These are phyloP conservation scores for Abrostola triplasia DNA, from an alignment of 2,888 invertebrate species.

Conservation along the genomic window DNA sequence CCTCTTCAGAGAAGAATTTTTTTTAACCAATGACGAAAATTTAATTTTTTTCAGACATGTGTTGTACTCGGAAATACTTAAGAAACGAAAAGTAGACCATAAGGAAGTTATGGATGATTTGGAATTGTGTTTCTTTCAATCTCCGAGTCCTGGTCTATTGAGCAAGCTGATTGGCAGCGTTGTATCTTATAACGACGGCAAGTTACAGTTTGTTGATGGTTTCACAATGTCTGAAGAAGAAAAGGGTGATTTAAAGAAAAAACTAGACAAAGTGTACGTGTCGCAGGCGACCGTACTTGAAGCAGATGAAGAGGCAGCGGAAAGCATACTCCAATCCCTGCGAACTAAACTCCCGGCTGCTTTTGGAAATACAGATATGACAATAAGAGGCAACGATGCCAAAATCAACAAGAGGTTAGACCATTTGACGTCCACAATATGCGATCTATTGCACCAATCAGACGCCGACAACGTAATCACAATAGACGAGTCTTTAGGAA, in stretches of 20 bases:
- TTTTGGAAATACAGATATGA: slow-evolving; percentile 46
- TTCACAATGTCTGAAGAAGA: background rate
- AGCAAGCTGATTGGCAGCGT: slow-evolving; percentile 27
- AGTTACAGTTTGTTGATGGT: slow-evolving; percentile 21
- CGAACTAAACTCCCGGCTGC: slow-evolving; percentile 36
- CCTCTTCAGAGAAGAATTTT: slow-evolving; percentile 30
- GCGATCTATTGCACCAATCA: slow-evolving; percentile 6
- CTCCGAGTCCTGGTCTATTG: slow-evolving; percentile 7
- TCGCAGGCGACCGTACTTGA: slow-evolving; percentile 15
- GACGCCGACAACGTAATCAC: slow-evolving; percentile 4
- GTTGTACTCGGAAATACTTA: slow-evolving; percentile 24
- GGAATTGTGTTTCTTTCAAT: slow-evolving; percentile 10
- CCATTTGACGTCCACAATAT: slow-evolving; percentile 1
- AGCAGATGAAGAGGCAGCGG: slow-evolving; percentile 20
- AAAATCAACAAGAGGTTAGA: slow-evolving; percentile 16
- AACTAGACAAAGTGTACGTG: slow-evolving; percentile 21
- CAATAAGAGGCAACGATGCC: slow-evolving; percentile 26
- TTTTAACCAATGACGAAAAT: slow-evolving; percentile 15
- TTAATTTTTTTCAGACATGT: slow-evolving; percentile 24
- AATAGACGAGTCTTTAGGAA: slow-evolving; percentile 21
- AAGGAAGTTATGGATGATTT: background rate
- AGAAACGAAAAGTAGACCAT: slow-evolving; percentile 5
- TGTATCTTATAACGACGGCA: slow-evolving; percentile 13
- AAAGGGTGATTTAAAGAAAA: slow-evolving; percentile 4
- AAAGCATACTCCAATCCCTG: slow-evolving; percentile 11